A percentile compares a stretch with the other conserved stretches of the same genome.
These are phyloP conservation scores for Heterohyrax brucei DNA, from an alignment of 2,797 vertebrate genomes.

Conservation along the genomic window DNA sequence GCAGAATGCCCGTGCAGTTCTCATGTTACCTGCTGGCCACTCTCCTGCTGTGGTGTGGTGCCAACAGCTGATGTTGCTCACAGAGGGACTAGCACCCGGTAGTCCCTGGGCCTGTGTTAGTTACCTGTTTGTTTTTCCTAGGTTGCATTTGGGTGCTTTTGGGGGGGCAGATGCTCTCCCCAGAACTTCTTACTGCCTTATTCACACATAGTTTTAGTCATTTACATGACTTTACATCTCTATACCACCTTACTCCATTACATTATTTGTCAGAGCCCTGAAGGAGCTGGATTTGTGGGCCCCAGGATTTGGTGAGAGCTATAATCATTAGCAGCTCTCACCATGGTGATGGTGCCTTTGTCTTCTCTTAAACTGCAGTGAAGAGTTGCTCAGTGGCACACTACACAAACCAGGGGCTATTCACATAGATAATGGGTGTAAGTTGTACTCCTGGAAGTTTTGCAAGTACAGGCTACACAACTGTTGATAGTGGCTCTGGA, in stretches of 20 bases:
- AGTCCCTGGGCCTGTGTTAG: background rate
- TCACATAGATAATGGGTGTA: accelerated
- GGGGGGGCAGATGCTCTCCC: background rate
- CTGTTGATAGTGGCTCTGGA: background rate
- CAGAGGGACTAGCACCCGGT: background rate
- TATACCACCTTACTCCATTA: background rate
- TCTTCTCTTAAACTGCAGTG: background rate
- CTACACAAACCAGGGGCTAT: background rate
- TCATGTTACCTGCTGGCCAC: background rate
- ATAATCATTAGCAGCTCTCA: background rate
- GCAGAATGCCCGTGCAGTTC: background rate
- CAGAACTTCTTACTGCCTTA: background rate
- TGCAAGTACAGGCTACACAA: background rate
- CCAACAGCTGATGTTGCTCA: background rate
- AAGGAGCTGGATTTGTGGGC: background rate
- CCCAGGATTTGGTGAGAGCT: background rate
- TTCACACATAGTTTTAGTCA: background rate
- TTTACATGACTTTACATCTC: no score
- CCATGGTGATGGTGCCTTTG: background rate
- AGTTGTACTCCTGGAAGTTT: background rate
- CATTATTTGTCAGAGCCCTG: background rate
- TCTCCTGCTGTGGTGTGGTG: background rate
- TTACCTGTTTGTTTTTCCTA: background rate
- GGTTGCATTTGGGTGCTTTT: background rate
- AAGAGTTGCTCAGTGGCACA: background rate